phyloP scores from a whole-genome alignment of 2,797 vertebrate species.

The Halcyon chelicuti region DNA sequence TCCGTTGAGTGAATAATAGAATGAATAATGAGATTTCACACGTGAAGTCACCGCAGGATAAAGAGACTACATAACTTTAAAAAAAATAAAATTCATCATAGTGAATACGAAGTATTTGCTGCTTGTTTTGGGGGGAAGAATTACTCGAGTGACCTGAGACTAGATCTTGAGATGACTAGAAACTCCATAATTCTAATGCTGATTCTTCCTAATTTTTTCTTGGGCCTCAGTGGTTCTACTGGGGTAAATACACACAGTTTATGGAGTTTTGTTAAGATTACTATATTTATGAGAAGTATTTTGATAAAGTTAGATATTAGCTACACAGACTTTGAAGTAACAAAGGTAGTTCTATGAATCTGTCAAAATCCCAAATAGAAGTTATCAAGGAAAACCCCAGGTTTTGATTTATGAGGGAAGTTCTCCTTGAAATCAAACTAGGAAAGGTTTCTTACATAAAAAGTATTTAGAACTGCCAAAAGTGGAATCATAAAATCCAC shows the following conservation, averaged over 20 bases:
- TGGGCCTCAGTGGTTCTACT: background rate
- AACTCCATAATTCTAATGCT: background rate
- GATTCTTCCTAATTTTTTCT: background rate
- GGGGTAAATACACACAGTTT: background rate
- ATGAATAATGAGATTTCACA: slow-evolving; percentile 31
- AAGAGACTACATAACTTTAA: background rate
- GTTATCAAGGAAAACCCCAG: background rate
- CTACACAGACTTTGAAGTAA: background rate
- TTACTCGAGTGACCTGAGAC: background rate
- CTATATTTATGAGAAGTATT: background rate
- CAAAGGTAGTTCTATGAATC: background rate
- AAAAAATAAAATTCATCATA: background rate
- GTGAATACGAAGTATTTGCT: background rate
- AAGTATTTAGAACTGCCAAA: background rate
- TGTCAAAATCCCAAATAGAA: background rate
- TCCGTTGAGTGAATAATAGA: background rate
- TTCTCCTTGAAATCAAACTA: background rate
- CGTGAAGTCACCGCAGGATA: background rate
- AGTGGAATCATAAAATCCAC: background rate
- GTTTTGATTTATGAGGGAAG: background rate
- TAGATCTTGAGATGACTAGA: background rate
- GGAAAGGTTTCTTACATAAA: background rate
- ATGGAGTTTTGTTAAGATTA: background rate
- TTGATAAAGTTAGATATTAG: background rate
- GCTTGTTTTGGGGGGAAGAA: background rate